These are phyloP conservation scores for Andrena dorsata DNA, from an alignment of 2,888 invertebrate genomes.

Conservation along the genomic window DNA sequence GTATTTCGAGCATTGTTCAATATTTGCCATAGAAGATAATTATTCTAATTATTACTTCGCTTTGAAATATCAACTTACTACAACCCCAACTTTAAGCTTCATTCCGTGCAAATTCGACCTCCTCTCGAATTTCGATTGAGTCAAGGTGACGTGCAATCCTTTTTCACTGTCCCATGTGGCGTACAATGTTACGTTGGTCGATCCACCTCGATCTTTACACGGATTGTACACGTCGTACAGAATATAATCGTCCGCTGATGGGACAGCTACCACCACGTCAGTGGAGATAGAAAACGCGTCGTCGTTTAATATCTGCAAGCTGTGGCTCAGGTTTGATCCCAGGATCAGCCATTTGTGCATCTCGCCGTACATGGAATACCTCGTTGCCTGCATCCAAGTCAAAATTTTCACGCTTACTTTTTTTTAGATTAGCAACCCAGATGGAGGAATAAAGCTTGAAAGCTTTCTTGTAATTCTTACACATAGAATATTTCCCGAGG, in stretches of 20 bases:
- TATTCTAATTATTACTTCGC: background rate
- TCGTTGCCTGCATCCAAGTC: slow-evolving; percentile 51
- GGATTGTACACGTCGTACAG: slow-evolving; percentile 78
- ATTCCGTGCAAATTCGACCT: slow-evolving; percentile 77
- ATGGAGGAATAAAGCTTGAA: too few relatives aligned
- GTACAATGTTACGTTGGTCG: slow-evolving; percentile 71
- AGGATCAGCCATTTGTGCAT: slow-evolving; percentile 76
- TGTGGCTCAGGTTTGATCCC: slow-evolving; percentile 60
- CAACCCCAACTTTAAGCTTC: slow-evolving; percentile 70
- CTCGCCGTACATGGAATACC: slow-evolving; percentile 60
- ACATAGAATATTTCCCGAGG: too few relatives aligned
- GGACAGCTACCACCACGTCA: slow-evolving; percentile 72
- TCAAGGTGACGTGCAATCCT: slow-evolving; percentile 68
- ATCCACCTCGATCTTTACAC: slow-evolving; percentile 74
- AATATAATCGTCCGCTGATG: slow-evolving; percentile 50
- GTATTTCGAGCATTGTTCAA: too few relatives aligned
- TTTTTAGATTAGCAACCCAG: background rate
- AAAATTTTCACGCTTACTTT: background rate
- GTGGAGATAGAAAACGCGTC: slow-evolving; percentile 70
- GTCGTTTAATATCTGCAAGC: slow-evolving; percentile 68
- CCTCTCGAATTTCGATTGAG: slow-evolving; percentile 70
- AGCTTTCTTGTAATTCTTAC: too few relatives aligned
- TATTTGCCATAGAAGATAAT: background rate
- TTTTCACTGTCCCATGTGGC: slow-evolving; percentile 72
- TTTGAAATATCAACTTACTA: slow-evolving; percentile 66